phyloP scores from a whole-genome alignment of 2,888 invertebrate species.

The Campopleginae sp. region DNA sequence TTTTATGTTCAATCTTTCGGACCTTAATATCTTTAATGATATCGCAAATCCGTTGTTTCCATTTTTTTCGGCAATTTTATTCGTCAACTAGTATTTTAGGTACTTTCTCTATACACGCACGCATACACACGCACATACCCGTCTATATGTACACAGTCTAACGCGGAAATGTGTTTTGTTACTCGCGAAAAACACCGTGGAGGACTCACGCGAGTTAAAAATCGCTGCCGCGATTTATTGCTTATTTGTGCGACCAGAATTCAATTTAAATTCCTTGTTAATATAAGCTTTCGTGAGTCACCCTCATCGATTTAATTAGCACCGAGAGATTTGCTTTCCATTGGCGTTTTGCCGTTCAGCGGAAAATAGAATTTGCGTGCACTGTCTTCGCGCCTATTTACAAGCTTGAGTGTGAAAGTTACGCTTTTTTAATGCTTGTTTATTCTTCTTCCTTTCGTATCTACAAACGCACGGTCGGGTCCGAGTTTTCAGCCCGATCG shows the following conservation, averaged over 20 bases:
- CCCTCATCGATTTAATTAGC: neutral
- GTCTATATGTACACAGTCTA: constrained; percentile 47
- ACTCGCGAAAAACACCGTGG: neutral
- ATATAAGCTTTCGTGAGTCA: constrained; percentile 33
- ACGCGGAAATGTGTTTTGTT: constrained; percentile 41
- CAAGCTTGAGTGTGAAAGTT: constrained; percentile 56
- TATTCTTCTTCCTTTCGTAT: constrained; percentile 28
- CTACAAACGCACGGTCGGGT: constrained; percentile 53
- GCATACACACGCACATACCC: constrained; percentile 27
- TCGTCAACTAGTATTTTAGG: constrained; percentile 36
- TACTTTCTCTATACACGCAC: constrained; percentile 53
- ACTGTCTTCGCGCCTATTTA: constrained; percentile 48
- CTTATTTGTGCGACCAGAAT: constrained; percentile 35
- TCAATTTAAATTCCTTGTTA: neutral
- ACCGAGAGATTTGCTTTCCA: constrained; percentile 19
- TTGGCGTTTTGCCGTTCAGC: constrained; percentile 4
- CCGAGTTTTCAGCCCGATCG: constrained; percentile 3
- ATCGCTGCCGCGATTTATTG: constrained; percentile 42
- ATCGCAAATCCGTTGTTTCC: constrained; percentile 44
- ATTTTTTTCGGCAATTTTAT: constrained; percentile 5
- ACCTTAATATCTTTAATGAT: constrained; percentile 40
- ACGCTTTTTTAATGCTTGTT: constrained; percentile 22
- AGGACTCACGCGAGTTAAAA: constrained; percentile 41
- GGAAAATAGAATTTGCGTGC: constrained; percentile 41
- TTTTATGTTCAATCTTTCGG: neutral